Evolutionary conservation across 2,797 vertebrate species (phyloP), one percentile per base, ranked within the genome.

Genomic region (Acipenser ruthenus): DNA sequence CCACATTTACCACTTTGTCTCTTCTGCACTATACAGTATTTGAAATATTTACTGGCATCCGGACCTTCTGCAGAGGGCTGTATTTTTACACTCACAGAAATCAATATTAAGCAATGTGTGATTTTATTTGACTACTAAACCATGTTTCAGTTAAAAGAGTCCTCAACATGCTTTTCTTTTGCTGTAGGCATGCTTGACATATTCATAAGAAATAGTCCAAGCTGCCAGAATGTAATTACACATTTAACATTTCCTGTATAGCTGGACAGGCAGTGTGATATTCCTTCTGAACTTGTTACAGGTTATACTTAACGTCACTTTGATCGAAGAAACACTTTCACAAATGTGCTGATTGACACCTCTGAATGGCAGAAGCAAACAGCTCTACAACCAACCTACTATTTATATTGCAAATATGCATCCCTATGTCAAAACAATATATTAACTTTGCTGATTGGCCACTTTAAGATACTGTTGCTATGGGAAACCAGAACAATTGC

Each of bases 401-500:
- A 91, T 91, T 89, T 89, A 88, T 90, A 85, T 86, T 89, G 79
- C 79, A 86, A 88, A 82, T 87, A 84, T 72, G 83, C 80, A 78
- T 73, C 51, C 68, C 76, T 79, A 74, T 86, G 88, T 90, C 89
- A 89, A 90, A 90, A 90, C 85, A 88, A 80, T 84, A 66, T 80
- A 85, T 88, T 84, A 88, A 71, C 83, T 83, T 83, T 80, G 77
- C 82, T 88, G 84, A 87, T 87, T 89, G 86, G 86, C 82, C 85
- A 80, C 79, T 79, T 79, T 80, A 81, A 78, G 79, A 86, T 74
- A 77, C 56, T 65, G 88, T 93, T 91, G 81, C 89, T 80, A 87
- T 73, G 83, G 89, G 88, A 76, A 91, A 91, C 88, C 79, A 49
- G 87, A 88, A 91, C 82, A 92, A 85, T 89, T 87, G 82, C 76